Evolutionary conservation across 2,797 vertebrate genomes (phyloP).

Genomic region (Xenops minutus): DNA sequence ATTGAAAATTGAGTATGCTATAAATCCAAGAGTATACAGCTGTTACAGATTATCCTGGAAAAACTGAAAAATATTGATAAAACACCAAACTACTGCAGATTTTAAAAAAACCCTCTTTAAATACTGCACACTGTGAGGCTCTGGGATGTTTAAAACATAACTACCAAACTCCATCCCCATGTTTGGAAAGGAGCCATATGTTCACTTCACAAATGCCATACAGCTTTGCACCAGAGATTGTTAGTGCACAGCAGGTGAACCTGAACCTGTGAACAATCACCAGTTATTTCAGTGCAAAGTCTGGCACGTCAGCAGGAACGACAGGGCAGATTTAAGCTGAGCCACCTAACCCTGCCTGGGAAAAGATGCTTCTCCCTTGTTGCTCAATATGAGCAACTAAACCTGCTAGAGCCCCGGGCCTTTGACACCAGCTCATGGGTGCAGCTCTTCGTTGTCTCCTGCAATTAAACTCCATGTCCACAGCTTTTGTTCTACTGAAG

Average conservation of each 20-base stretch:
- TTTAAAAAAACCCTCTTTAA: neutral
- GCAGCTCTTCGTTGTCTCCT: neutral
- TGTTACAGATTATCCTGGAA: neutral
- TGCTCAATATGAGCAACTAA: neutral
- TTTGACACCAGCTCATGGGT: neutral
- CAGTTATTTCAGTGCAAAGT: neutral
- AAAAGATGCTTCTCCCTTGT: neutral
- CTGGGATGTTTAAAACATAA: neutral
- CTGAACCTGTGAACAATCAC: slow-evolving; percentile 35
- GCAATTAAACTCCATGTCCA: neutral
- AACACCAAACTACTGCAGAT: neutral
- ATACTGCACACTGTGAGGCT: neutral
- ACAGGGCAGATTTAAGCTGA: neutral
- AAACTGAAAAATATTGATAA: neutral
- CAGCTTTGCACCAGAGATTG: neutral
- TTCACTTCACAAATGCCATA: neutral
- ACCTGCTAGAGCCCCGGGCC: neutral
- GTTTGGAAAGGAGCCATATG: slow-evolving; percentile 28
- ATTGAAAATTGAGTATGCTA: neutral
- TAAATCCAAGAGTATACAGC: neutral
- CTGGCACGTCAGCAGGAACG: neutral
- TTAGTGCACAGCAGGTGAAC: slow-evolving; percentile 30
- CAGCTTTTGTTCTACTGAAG: neutral
- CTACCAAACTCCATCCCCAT: neutral
- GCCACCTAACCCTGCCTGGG: neutral